These are phyloP conservation scores for Drosophila subpulchrella DNA, from an alignment of 1,140 invertebrate genomes.

Conservation along the genomic window DNA sequence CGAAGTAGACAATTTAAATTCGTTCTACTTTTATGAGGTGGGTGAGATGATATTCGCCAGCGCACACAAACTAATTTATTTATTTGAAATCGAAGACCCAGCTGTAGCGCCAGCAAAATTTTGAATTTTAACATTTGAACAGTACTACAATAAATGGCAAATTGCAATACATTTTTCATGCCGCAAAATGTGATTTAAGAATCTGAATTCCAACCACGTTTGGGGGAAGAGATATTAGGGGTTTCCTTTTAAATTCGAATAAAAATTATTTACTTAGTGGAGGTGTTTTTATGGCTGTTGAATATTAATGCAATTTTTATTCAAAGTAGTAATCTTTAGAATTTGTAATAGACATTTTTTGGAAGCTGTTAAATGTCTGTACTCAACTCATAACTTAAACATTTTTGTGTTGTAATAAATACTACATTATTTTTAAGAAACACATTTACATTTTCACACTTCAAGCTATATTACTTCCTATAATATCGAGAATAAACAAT, in stretches of 20 bases:
- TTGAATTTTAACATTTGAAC: constrained; percentile 34
- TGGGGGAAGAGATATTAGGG: neutral
- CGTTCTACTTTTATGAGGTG: constrained; percentile 81
- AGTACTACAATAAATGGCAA: constrained; percentile 6
- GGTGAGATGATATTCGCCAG: constrained; percentile 17
- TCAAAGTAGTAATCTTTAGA: neutral
- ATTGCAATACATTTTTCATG: constrained; percentile 2
- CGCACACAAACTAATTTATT: constrained; percentile 48
- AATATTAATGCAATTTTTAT: neutral
- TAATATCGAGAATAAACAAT: neutral
- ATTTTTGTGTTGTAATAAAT: neutral
- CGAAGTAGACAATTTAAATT: constrained; percentile 75
- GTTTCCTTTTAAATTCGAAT: neutral
- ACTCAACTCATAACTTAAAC: neutral
- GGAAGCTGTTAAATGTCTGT: neutral
- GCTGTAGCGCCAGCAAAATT: constrained; percentile 26
- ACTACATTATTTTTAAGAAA: neutral
- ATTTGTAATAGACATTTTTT: neutral
- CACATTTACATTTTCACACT: neutral
- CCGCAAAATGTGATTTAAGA: neutral
- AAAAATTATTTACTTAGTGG: neutral
- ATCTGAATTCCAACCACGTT: neutral
- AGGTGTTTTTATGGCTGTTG: too few species aligned
- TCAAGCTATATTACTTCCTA: neutral
- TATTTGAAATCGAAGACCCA: constrained; percentile 37